Conservation (phyloP, 1,140 invertebrate genomes). For the Bacillus rossius region DNA sequence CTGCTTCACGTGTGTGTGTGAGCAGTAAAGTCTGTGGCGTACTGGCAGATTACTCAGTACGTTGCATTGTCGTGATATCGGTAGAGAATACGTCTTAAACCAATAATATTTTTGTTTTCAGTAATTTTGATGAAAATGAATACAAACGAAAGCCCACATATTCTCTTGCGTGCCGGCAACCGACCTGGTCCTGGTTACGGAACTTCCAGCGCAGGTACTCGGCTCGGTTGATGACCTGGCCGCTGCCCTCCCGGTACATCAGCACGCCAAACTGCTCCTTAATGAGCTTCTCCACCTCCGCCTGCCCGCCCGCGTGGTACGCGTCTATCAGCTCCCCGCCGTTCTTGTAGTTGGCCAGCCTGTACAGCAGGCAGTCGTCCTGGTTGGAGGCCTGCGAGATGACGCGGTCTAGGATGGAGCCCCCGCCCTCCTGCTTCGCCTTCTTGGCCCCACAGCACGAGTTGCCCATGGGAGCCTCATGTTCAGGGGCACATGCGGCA, state of each 20-base stretch:
- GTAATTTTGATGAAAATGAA: no score
- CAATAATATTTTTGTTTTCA: no score
- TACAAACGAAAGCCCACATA: no score
- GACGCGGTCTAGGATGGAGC: constrained; percentile 78
- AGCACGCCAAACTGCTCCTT: constrained; percentile 81
- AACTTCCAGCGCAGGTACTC: constrained; percentile 94
- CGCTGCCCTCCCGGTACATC: constrained; percentile 86
- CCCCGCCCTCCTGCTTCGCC: constrained; percentile 37
- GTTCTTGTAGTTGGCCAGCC: constrained; percentile 82
- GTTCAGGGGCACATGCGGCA: no score
- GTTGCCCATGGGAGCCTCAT: constrained; percentile 11
- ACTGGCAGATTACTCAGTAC: no score
- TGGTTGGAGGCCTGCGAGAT: constrained; percentile 73
- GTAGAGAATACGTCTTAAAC: no score
- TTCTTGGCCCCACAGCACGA: constrained; percentile 1
- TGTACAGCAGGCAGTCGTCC: constrained; percentile 77
- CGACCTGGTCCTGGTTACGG: constrained; percentile 72
- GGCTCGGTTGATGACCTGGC: constrained; percentile 78
- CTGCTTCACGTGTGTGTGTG: no score
- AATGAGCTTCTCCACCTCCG: constrained; percentile 80
- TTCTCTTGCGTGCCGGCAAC: constrained; percentile 14
- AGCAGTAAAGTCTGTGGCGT: no score
- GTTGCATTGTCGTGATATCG: no score
- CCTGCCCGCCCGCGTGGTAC: constrained; percentile 72
- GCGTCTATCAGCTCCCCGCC: constrained; percentile 80